Base-by-base conservation (phyloP, 2,888 invertebrate species). In the Tinea trinotella region DNA sequence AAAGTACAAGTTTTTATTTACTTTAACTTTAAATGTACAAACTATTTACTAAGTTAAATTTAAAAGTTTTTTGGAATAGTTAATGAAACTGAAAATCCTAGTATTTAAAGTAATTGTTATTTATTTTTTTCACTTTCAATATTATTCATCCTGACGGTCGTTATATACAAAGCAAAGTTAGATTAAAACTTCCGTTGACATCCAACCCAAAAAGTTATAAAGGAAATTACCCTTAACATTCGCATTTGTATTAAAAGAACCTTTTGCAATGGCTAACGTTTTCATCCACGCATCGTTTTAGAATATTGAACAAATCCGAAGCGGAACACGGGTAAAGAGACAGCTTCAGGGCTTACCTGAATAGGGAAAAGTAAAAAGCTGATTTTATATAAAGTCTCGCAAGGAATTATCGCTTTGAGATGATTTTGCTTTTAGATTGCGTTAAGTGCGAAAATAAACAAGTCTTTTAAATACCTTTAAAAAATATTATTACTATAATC, bases 121-220 rank as follows among this genome's bases (percentile, higher is more conserved):
- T n/a, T n/a, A n/a, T n/a, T n/a, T n/a, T n/a, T n/a, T n/a, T n/a
- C n/a, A n/a, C n/a, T n/a, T n/a, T n/a, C n/a, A n/a, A n/a, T n/a
- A n/a, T n/a, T n/a, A n/a, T n/a, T n/a, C n/a, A n/a, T n/a, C n/a
- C n/a, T n/a, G n/a, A n/a, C n/a, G n/a, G n/a, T n/a, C n/a, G n/a
- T n/a, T 15, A 15, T 40, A 40, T 40, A 40, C 40, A 40, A 40
- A 12, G 40, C 40, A 40, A 40, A 40, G 40, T 40, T 40, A 13
- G 40, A 40, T 40, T 40, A 40, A 40, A 40, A 40, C 40, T 40
- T 40, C 40, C 40, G 40, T 40, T 40, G 40, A 15, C 40, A 40
- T 40, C n/a, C 40, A 15, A 40, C 40, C 40, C 40, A 40, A 40
- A 40, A 40, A 40, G 40, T 40, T 40, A 2, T 40, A 40, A 40